Evolutionary conservation across 2,888 invertebrate species (phyloP).

Genomic region (Oligia fasciuncula): DNA sequence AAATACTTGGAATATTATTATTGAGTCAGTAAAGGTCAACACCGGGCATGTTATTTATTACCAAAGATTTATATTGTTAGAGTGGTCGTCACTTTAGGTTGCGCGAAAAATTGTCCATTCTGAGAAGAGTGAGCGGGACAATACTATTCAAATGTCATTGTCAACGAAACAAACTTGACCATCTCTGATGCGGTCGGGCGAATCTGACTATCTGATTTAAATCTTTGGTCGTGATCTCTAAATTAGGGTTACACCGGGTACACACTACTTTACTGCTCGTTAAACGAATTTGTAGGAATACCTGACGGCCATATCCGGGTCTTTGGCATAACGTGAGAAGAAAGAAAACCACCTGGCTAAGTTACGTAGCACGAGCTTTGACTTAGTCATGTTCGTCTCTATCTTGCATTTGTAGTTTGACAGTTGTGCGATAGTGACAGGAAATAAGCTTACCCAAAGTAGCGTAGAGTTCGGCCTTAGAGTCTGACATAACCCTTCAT

Average conservation of each 20-base stretch:
- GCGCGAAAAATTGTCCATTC: background rate
- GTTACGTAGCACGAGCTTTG: background rate
- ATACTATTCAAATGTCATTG: background rate
- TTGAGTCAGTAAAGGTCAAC: background rate
- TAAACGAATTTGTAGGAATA: background rate
- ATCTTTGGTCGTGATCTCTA: background rate
- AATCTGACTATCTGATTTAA: background rate
- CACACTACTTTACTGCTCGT: background rate
- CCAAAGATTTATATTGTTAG: background rate
- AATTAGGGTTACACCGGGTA: background rate
- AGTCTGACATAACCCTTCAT: background rate
- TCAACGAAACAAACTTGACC: background rate
- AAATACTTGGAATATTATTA: too few species aligned
- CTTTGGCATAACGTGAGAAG: background rate
- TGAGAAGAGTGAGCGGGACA: background rate
- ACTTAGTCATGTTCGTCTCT: background rate
- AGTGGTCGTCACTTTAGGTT: background rate
- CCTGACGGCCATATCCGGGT: background rate
- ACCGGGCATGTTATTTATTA: background rate
- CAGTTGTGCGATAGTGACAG: background rate
- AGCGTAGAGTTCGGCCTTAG: background rate
- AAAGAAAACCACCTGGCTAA: background rate
- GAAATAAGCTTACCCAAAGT: background rate
- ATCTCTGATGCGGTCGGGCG: background rate
- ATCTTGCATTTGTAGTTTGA: background rate